phyloP scores from a whole-genome alignment of 2,797 vertebrate species.

The Mastacembelus armatus region DNA sequence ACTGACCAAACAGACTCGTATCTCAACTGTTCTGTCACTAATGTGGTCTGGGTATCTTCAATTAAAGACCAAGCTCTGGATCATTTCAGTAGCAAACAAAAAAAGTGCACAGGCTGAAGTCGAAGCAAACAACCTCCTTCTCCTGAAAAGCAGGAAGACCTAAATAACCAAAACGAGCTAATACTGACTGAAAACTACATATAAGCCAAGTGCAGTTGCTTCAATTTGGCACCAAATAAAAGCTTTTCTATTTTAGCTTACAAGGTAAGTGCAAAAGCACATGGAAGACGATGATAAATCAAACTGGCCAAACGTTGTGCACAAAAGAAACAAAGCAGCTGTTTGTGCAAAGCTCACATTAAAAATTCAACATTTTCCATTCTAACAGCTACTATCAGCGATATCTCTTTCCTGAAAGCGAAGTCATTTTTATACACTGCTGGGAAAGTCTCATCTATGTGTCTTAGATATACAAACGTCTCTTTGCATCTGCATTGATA shows the following conservation, averaged over 20 bases:
- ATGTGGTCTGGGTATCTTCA: no score
- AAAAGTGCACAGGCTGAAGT: constrained; percentile 57
- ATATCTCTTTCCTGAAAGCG: constrained; percentile 33
- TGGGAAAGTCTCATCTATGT: constrained; percentile 67
- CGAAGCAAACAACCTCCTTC: constrained; percentile 27
- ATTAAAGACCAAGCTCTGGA: no score
- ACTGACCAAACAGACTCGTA: no score
- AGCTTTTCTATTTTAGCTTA: constrained; percentile 17
- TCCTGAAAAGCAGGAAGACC: constrained; percentile 59
- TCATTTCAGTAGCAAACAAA: no score
- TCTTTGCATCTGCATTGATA: no score
- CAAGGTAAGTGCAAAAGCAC: constrained; percentile 35
- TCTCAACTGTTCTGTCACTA: no score
- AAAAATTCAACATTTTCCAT: not conserved
- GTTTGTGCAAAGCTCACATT: constrained; percentile 34
- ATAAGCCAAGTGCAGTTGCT: constrained; percentile 64
- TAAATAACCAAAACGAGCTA: constrained; percentile 19
- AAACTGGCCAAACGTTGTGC: constrained; percentile 13
- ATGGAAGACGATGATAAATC: constrained; percentile 65
- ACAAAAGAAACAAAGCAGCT: constrained; percentile 18
- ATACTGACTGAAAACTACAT: constrained; percentile 16
- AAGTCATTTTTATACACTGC: constrained; percentile 79
- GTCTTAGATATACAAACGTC: constrained; percentile 54
- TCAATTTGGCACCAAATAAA: constrained; percentile 61
- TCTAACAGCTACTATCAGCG: constrained; percentile 25